phyloP scores from a whole-genome alignment of 2,797 vertebrate genomes.

The Hippocampus kuda region DNA sequence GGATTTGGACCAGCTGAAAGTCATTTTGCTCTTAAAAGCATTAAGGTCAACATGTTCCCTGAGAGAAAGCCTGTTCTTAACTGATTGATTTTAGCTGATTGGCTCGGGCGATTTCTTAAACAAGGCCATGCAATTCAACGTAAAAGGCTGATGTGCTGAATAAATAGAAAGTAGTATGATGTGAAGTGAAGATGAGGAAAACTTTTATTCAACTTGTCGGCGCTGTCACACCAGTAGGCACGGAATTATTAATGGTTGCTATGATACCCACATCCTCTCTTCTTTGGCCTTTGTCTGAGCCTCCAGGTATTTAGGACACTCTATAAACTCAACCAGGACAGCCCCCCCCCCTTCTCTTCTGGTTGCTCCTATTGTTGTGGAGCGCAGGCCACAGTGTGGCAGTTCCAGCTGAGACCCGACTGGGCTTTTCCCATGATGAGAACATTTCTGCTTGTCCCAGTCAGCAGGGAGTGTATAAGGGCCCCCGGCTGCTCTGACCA shows the following conservation, averaged over 20 bases:
- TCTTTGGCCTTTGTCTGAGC: slow-evolving; percentile 43
- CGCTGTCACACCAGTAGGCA: slow-evolving; percentile 31
- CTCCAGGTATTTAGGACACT: slow-evolving; percentile 49
- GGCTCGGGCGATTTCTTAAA: slow-evolving; percentile 14
- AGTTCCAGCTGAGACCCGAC: slow-evolving; percentile 58
- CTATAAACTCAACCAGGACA: slow-evolving; percentile 54
- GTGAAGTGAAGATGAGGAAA: slow-evolving; percentile 18
- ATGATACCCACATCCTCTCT: slow-evolving; percentile 55
- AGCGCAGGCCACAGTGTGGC: slow-evolving; percentile 50
- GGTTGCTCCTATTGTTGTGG: slow-evolving; percentile 48
- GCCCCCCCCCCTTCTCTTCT: slow-evolving; percentile 44
- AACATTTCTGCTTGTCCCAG: slow-evolving; percentile 37
- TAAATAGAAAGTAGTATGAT: slow-evolving; percentile 13
- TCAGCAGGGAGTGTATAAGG: slow-evolving; percentile 49
- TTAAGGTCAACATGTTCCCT: slow-evolving; percentile 54
- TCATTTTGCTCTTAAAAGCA: slow-evolving; percentile 39
- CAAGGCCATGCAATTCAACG: slow-evolving; percentile 23
- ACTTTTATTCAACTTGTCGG: slow-evolving; percentile 7
- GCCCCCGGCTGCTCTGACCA: slow-evolving; percentile 41
- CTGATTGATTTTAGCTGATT: slow-evolving; percentile 26
- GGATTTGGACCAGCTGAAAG: slow-evolving; percentile 44
- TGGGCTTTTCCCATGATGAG: slow-evolving; percentile 60
- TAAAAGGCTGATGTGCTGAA: slow-evolving; percentile 8
- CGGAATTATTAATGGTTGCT: slow-evolving; percentile 56
- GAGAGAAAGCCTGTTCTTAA: slow-evolving; percentile 35